Conservation (phyloP, 2,888 invertebrate genomes). For the Frankliniella intonsa region DNA sequence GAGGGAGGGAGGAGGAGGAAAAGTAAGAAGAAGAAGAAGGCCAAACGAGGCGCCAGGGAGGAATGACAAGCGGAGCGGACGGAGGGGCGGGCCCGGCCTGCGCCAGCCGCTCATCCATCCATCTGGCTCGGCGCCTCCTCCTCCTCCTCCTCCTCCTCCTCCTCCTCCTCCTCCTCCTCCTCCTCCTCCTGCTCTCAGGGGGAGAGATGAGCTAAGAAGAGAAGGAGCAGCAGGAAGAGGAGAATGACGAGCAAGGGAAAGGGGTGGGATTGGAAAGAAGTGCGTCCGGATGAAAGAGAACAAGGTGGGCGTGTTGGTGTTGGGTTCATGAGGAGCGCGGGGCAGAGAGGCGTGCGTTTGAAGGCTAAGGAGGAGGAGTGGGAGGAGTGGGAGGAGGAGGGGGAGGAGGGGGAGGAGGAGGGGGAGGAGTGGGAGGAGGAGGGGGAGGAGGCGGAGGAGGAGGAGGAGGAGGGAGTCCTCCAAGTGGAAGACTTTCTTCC, state of each 20-base stretch:
- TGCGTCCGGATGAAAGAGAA: background rate
- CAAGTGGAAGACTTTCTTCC: constrained; percentile 8
- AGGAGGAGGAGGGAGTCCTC: background rate
- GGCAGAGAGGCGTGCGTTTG: background rate
- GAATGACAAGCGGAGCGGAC: background rate
- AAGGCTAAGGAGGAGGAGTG: background rate
- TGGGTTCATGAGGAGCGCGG: background rate
- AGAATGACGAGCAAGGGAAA: background rate
- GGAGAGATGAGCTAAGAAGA: background rate
- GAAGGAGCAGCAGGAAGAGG: background rate
- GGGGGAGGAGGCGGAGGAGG: background rate
- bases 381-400: background rate
- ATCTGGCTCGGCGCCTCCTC: background rate
- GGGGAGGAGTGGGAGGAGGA: background rate
- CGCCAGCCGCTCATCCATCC: background rate
- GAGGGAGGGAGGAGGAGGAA: background rate
- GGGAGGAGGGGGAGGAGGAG: background rate
- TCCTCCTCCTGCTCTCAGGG: background rate
- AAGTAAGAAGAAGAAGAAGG: background rate
- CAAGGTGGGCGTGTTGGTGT: no score
- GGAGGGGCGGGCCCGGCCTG: background rate
- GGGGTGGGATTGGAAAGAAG: background rate
- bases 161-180: background rate
- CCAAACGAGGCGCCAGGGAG: background rate
- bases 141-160: background rate